Conservation (phyloP, 2,888 invertebrate species). For the Bursaphelenchus okinawaensis region DNA sequence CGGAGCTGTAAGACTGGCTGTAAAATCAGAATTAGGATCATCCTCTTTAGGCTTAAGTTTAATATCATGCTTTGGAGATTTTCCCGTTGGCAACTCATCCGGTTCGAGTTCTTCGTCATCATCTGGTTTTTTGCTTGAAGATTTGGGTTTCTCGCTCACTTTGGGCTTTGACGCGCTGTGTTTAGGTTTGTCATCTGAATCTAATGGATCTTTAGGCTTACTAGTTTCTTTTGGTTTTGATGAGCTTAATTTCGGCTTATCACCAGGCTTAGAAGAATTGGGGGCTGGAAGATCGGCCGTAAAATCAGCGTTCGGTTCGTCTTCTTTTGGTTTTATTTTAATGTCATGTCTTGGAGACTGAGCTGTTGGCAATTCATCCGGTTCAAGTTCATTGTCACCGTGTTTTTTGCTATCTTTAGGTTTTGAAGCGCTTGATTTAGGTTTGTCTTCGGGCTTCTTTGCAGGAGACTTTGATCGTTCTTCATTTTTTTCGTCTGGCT, state of each 20-base stretch:
- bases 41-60: no score
- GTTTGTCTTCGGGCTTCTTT: slow-evolving; percentile 13
- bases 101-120: no score
- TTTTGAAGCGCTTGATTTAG: slow-evolving; percentile 18
- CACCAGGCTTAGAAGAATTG: not conserved
- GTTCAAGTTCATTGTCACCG: slow-evolving; percentile 18
- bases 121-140: no score
- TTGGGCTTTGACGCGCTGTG: not conserved
- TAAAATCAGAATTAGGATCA: no score
- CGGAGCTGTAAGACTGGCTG: no score
- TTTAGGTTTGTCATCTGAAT: not conserved
- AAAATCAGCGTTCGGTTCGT: not conserved
- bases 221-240: not conserved
- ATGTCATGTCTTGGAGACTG: slow-evolving; percentile 7
- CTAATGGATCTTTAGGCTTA: slow-evolving; percentile 18
- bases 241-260: not conserved
- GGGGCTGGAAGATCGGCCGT: not conserved
- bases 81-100: no score
- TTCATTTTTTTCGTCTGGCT: not conserved
- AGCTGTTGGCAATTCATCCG: slow-evolving; percentile 11
- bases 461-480: not conserved
- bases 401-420: no score
- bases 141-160: not conserved
- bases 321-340: slow-evolving; percentile 20
- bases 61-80: no score